Evolutionary conservation across 2,113 vertebrate genomes (phyloP), one percentile per base, ranked within the genome.

Genomic region (Poeciliopsis prolifica): DNA sequence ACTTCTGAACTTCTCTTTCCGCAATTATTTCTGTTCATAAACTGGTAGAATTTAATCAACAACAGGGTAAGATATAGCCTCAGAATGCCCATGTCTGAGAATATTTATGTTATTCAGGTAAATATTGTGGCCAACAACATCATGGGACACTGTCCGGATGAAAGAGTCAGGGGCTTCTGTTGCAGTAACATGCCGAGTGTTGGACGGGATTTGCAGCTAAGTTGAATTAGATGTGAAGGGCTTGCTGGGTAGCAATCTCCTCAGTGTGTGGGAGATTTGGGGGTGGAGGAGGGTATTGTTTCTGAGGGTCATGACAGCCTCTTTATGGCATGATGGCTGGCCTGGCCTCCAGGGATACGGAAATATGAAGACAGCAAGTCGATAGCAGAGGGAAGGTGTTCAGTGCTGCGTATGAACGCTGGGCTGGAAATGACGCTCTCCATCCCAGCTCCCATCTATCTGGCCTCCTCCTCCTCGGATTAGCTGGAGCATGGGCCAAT

Each of bases 301-400:
- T 24, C n/a, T 31, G 40, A 68, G 78, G 81, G 80, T 81, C 86
- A 74, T 87, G 87, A 88, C 88, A 88, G 84, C 78, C 87, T 89
- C 86, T 92, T 94, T 90, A 90, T 86, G 66, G 65, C 74, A 58
- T 86, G 85, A 91, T 75, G 86, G 87, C 87, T 82, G 66, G 81
- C 74, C 68, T 37, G 70, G 82, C 80, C 81, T 65, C 29, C 9
- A 63, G 88, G 77, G 62, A 65, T 60, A 74, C 72, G 71, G 74
- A 91, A 90, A 91, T 89, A 92, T 90, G 84, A 91, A 90, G 92
- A 91, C 90, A 92, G 89, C 42, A 92, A 91, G 89, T 94, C 92
- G 77, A 93, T 92, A 89, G 63, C 0, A 61, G 79, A 84, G 86
- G 80, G 86, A 84, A 87, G 87, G 81, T 85, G 84, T 87, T 87